A percentile compares a stretch with the other conserved stretches of the same genome.
Conservation (phyloP, 2,888 invertebrate species). For the Lissonota sp. region DNA sequence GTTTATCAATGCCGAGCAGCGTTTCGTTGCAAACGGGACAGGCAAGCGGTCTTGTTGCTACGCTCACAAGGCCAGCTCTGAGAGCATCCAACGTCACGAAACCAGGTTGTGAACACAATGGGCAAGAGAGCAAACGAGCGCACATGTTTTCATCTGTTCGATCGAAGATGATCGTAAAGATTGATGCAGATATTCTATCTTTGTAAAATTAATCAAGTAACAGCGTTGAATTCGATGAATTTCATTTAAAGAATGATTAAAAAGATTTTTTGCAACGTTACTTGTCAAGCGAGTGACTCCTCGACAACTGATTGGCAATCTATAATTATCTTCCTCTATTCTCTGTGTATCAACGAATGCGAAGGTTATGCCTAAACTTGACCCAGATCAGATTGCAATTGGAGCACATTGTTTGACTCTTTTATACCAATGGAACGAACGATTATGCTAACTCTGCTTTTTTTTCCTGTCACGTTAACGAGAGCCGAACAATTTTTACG, state of each 20-base stretch:
- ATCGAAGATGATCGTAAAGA: constrained; percentile 12
- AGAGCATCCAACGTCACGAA: constrained; percentile 90
- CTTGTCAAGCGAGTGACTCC: constrained; percentile 36
- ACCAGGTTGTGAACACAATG: constrained; percentile 90
- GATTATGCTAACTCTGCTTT: neutral
- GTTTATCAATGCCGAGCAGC: constrained; percentile 91
- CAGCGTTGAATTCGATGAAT: neutral
- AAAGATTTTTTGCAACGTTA: neutral
- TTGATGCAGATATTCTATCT: neutral
- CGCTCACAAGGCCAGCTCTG: constrained; percentile 89
- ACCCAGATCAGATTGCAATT: constrained; percentile 67
- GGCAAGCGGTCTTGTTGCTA: constrained; percentile 89
- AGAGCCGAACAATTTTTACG: constrained; percentile 26
- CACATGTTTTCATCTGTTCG: constrained; percentile 74
- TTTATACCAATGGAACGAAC: constrained; percentile 2
- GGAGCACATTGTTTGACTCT: constrained; percentile 28
- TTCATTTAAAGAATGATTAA: neutral
- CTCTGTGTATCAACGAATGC: constrained; percentile 54
- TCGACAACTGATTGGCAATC: constrained; percentile 50
- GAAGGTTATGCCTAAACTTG: constrained; percentile 77
- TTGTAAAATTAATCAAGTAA: neutral
- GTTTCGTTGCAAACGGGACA: constrained; percentile 93
- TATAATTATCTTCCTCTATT: constrained; percentile 60
- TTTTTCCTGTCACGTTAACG: constrained; percentile 10
- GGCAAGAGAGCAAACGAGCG: constrained; percentile 87